Percentiles rank a stretch among this genome's conserved stretches.
Conservation (phyloP, 2,888 invertebrate genomes). For the Pandemis heparana region DNA sequence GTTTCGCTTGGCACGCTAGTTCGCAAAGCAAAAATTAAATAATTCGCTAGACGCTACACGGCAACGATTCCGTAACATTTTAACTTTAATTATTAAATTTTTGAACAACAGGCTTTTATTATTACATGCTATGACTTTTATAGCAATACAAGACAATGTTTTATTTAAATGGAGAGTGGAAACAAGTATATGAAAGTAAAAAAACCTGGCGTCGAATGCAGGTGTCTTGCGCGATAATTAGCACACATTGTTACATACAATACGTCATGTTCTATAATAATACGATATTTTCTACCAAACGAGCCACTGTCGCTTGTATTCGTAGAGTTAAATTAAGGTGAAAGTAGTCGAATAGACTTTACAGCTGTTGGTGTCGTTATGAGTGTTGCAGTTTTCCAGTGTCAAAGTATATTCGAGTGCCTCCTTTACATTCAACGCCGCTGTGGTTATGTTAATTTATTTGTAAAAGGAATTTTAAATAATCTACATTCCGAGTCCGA, state of each 20-base stretch:
- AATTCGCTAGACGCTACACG: conserved; percentile 1
- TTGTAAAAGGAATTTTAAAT: background rate
- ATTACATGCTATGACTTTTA: conserved; percentile 4
- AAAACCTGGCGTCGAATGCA: conserved; percentile 7
- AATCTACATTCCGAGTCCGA: background rate
- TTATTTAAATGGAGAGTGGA: background rate
- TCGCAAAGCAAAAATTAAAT: conserved; percentile 23
- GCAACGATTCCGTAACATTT: background rate
- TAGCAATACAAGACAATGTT: background rate
- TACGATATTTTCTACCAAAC: background rate
- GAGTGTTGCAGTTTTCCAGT: background rate
- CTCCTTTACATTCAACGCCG: background rate
- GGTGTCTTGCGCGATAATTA: conserved; percentile 11
- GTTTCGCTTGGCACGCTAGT: conserved; percentile 32
- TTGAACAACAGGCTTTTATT: conserved; percentile 15
- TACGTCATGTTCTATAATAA: background rate
- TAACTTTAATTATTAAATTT: background rate
- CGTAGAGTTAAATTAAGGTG: background rate
- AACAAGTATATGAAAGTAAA: background rate
- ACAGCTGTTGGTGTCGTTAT: background rate
- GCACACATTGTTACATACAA: background rate
- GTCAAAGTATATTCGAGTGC: no score
- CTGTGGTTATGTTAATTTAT: background rate
- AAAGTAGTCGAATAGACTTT: background rate
- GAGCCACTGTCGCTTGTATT: background rate